Conservation (phyloP, 2,888 invertebrate species). For the Bruchidius siliquastri region DNA sequence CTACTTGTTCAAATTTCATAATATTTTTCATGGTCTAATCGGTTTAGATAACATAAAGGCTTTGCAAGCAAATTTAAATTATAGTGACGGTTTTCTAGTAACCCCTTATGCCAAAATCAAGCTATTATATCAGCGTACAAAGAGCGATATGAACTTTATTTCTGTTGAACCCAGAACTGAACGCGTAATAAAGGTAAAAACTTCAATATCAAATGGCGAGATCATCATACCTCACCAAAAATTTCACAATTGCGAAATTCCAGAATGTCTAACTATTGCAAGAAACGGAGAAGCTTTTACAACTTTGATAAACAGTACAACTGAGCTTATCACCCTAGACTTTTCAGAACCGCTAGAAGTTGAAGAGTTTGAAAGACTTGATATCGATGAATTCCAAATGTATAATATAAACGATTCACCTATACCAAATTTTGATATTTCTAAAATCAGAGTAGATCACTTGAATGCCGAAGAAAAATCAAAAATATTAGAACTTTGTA, state of each 20-base stretch:
- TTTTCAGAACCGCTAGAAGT: background rate
- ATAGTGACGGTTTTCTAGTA: conserved; percentile 1
- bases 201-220: background rate
- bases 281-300: conserved; percentile 1
- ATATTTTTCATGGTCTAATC: conserved; percentile 1
- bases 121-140: background rate
- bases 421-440: background rate
- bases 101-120: conserved; percentile 12
- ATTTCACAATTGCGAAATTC: conserved; percentile 8
- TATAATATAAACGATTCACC: background rate
- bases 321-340: background rate
- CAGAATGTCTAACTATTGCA: conserved; percentile 7
- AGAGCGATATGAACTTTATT: no score
- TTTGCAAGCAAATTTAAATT: conserved; percentile 9
- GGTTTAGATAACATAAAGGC: conserved; percentile 4
- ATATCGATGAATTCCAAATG: background rate
- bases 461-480: conserved; percentile 3
- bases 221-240: conserved; percentile 3
- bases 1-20: conserved; percentile 12
- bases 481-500: background rate
- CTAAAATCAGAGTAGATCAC: conserved; percentile 6
- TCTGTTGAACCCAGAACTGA: conserved; percentile 3
- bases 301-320: background rate
- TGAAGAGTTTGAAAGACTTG: background rate
- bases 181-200: conserved; percentile 10